Conservation (phyloP, 2,113 vertebrate genomes). For the Hippocampus comes region DNA sequence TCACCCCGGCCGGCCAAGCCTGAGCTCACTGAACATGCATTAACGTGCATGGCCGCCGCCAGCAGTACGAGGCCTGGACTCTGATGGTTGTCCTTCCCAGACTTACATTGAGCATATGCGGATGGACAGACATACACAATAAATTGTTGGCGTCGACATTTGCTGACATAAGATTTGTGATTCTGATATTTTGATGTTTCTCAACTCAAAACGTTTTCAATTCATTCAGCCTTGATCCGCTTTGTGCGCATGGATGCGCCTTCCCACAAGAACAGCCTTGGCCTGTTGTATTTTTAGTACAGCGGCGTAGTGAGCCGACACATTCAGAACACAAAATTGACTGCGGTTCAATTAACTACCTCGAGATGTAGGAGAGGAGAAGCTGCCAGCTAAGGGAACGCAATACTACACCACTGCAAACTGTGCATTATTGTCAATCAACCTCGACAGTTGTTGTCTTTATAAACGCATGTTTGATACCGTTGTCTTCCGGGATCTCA, state of each 20-base stretch:
- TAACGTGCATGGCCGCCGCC: neutral
- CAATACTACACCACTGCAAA: too few relatives aligned
- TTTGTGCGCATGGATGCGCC: neutral
- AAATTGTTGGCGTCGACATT: neutral
- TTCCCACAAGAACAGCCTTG: neutral
- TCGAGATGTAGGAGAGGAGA: too few relatives aligned
- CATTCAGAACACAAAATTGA: neutral
- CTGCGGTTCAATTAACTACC: neutral
- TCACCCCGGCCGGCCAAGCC: neutral
- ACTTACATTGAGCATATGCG: neutral
- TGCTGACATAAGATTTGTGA: too few relatives aligned
- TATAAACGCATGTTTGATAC: too few relatives aligned
- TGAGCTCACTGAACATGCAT: neutral
- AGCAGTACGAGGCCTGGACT: neutral
- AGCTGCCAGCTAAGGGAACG: too few relatives aligned
- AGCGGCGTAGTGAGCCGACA: neutral
- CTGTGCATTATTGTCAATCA: too few relatives aligned
- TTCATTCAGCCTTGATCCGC: neutral
- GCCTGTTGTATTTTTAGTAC: neutral
- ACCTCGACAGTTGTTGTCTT: too few relatives aligned
- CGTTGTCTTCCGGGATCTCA: too few relatives aligned
- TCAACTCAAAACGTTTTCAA: neutral
- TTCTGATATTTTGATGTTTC: neutral
- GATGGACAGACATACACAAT: neutral
- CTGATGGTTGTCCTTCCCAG: neutral